Evolutionary conservation across 1,140 invertebrate genomes (phyloP).

Genomic region (Drosophila sp.): DNA sequence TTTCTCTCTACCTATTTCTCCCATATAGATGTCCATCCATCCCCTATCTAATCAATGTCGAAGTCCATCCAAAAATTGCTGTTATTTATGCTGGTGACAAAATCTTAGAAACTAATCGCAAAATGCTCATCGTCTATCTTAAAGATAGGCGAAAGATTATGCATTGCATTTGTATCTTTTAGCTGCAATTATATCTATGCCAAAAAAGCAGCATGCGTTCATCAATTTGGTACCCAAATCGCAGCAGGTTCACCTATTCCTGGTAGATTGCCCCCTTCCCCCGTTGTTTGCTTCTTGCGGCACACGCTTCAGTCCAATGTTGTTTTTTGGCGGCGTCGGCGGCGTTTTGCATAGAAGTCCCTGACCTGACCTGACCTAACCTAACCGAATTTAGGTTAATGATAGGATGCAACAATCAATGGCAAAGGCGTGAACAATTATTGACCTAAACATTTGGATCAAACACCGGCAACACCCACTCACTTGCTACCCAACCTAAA

Average conservation of each 20-base stretch:
- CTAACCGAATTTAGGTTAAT: background rate
- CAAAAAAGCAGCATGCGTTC: conserved; percentile 37
- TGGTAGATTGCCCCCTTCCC: too few relatives aligned
- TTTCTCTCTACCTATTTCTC: background rate
- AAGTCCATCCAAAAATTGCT: background rate
- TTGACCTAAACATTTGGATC: conserved; percentile 69
- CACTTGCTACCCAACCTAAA: background rate
- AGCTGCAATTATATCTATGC: conserved; percentile 42
- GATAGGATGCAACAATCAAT: too few relatives aligned
- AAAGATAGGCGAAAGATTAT: conserved; percentile 21
- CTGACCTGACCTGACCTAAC: background rate
- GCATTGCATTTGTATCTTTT: conserved; percentile 28
- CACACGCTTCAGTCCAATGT: conserved; percentile 54
- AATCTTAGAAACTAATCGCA: conserved; percentile 14
- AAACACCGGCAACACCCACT: conserved; percentile 58
- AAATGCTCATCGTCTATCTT: conserved; percentile 40
- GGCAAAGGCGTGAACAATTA: conserved; percentile 76
- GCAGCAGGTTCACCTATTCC: conserved; percentile 11
- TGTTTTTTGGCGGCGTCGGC: conserved; percentile 20
- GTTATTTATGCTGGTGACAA: conserved; percentile 19
- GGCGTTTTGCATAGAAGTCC: conserved; percentile 58
- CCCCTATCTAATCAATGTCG: conserved; percentile 15
- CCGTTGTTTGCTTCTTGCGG: conserved; percentile 3
- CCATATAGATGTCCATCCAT: background rate
- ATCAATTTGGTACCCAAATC: conserved; percentile 3